Evolutionary conservation across 2,888 invertebrate genomes (phyloP), one percentile per base, ranked within the genome.

Genomic region (Thelaira solivaga): DNA sequence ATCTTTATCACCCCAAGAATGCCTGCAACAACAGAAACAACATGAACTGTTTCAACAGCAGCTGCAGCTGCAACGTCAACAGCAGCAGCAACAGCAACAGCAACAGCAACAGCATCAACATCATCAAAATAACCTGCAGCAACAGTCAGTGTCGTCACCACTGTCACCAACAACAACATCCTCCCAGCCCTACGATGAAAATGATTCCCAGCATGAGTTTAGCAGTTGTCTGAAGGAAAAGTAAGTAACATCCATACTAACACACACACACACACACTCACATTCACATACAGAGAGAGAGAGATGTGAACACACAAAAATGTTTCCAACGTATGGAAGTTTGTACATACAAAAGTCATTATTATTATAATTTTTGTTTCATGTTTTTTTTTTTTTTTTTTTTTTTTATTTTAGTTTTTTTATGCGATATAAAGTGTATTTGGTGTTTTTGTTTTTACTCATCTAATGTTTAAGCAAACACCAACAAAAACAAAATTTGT

Each of bases 161-260:
- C 45, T 61, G 24, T 65, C 65, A 31, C 65, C 78, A 36, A 74
- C 77, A 61, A 62, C 77, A 59, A 20, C 69, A 61, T 11, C 81
- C 62, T 22, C 81, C 2, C 71, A 81, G 18, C 79, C 82, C 16
- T 76, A 80, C 5, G 81, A 83, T 20, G 81, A 81, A 22, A 80
- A 78, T 78, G 67, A 81, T 61, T 81, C 83, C 82, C 87, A 85
- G 81, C 85, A 84, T 81, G 87, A 87, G 80, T 86, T 83, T 83
- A 86, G 83, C 83, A 85, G 85, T 84, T 86, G 87, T 83, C 84
- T 86, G 82, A 86, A 86, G 85, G 89, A 88, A 85, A 88, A 88
- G 88, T 88, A 85, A 88, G 88, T 88, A 83, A 65, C 22, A 29
- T 18, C 55, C 61, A 75, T 72, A 31, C 36, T 18, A 11, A 11